Evolutionary conservation across 2,888 invertebrate genomes (phyloP).

Genomic region (Cephus runcator): DNA sequence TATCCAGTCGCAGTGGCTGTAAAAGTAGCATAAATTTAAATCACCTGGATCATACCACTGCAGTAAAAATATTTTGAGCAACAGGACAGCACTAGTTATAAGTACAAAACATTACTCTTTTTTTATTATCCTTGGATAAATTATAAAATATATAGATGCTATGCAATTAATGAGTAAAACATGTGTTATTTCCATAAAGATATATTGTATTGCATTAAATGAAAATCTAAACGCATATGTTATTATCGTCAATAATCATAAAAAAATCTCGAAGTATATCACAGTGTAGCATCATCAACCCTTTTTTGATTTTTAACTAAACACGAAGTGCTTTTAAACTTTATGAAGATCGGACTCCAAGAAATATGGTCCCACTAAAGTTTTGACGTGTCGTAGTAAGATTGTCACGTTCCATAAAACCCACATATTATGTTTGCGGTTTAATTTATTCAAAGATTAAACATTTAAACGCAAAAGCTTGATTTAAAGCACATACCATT

Average conservation of each 20-base stretch:
- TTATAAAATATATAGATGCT: background rate
- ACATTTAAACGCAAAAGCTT: background rate
- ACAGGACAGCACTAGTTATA: background rate
- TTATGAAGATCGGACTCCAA: background rate
- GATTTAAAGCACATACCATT: conserved; percentile 41
- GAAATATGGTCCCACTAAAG: background rate
- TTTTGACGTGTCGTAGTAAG: conserved; percentile 3
- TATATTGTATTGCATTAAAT: background rate
- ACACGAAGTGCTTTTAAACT: background rate
- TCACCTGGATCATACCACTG: background rate
- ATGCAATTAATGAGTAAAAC: background rate
- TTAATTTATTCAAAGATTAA: background rate
- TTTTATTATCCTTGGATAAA: background rate
- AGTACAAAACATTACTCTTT: background rate
- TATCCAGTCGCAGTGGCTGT: conserved; percentile 95
- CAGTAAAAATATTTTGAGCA: background rate
- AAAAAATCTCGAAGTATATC: background rate
- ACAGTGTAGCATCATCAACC: background rate
- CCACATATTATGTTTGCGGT: background rate
- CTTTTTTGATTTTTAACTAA: background rate
- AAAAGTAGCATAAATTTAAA: conserved; percentile 38
- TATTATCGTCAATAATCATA: background rate
- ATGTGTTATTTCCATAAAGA: background rate
- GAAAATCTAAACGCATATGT: background rate
- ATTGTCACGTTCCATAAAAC: background rate